Conservation (phyloP, 2,888 invertebrate genomes). For the Matsumyia berberina region DNA sequence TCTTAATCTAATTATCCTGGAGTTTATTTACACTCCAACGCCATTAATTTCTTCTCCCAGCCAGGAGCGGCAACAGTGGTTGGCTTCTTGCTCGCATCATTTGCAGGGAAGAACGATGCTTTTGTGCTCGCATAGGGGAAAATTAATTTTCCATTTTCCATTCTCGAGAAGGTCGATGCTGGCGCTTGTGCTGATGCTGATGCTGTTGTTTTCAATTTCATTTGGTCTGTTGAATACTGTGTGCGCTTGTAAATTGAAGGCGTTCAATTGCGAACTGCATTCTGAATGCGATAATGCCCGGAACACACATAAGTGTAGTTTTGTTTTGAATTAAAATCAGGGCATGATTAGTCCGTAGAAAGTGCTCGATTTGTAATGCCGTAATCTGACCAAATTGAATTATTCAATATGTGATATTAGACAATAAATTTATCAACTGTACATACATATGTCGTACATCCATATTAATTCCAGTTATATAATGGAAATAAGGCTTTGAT, state of each 20-base stretch:
- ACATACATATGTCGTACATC: no score
- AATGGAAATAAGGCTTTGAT: no score
- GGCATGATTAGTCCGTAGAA: slow-evolving; percentile 28
- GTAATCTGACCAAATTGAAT: background rate
- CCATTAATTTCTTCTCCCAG: slow-evolving; percentile 69
- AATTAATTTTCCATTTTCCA: slow-evolving; percentile 70
- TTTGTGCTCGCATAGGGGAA: slow-evolving; percentile 64
- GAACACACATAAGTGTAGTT: slow-evolving; percentile 50
- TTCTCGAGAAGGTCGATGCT: slow-evolving; percentile 41
- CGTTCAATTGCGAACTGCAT: slow-evolving; percentile 71
- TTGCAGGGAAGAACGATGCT: slow-evolving; percentile 50
- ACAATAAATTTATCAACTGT: no score
- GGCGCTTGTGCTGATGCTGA: slow-evolving; percentile 29
- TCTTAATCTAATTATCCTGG: slow-evolving; percentile 75
- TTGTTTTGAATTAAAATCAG: slow-evolving; percentile 37
- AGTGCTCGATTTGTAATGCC: slow-evolving; percentile 21
- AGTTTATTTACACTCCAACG: slow-evolving; percentile 75
- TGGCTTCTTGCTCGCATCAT: slow-evolving; percentile 50
- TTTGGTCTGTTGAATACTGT: slow-evolving; percentile 67
- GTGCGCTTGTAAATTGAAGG: slow-evolving; percentile 57
- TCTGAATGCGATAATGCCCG: slow-evolving; percentile 58
- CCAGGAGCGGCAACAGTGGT: slow-evolving; percentile 32
- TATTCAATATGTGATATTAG: background rate
- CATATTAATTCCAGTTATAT: no score
- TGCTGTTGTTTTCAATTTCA: slow-evolving; percentile 59